Percentiles rank a stretch among this genome's conserved stretches.
Evolutionary conservation across 2,113 vertebrate species (phyloP).

Genomic region (Crotalus tigris): DNA sequence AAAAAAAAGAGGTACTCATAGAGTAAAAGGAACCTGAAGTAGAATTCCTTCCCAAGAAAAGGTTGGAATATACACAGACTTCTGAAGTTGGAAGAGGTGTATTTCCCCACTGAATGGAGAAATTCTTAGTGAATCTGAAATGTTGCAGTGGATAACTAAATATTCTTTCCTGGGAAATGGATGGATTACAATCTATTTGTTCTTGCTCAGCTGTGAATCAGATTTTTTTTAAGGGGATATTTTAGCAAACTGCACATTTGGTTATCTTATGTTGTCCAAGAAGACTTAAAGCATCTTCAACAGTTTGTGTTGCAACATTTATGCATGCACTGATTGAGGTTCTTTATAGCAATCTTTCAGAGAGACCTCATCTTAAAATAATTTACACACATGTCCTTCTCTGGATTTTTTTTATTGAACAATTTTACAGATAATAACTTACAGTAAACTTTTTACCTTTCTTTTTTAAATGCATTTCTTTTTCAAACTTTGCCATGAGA

Average conservation of each 20-base stretch:
- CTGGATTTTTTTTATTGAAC: neutral
- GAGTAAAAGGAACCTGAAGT: too few species aligned
- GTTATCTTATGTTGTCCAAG: neutral
- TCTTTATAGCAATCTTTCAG: too few species aligned
- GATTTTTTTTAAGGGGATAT: neutral
- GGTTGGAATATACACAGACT: too few species aligned
- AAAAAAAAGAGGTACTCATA: too few species aligned
- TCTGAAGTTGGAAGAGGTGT: too few species aligned
- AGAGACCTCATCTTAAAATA: neutral
- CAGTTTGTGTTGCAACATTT: neutral
- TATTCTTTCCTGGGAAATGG: too few species aligned
- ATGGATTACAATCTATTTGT: too few species aligned
- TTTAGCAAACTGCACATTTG: neutral
- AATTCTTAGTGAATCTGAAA: too few species aligned
- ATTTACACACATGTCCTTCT: neutral
- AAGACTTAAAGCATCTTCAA: neutral
- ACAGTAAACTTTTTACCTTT: neutral
- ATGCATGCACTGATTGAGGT: neutral
- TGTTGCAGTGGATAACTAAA: too few species aligned
- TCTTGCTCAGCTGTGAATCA: too few species aligned
- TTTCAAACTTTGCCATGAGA: neutral
- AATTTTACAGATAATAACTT: neutral
- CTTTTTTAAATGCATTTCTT: neutral
- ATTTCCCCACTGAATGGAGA: too few species aligned
- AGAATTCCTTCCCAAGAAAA: too few species aligned